These are phyloP conservation scores for Platyscelio sp. DNA, from an alignment of 2,888 invertebrate species.

Conservation along the genomic window DNA sequence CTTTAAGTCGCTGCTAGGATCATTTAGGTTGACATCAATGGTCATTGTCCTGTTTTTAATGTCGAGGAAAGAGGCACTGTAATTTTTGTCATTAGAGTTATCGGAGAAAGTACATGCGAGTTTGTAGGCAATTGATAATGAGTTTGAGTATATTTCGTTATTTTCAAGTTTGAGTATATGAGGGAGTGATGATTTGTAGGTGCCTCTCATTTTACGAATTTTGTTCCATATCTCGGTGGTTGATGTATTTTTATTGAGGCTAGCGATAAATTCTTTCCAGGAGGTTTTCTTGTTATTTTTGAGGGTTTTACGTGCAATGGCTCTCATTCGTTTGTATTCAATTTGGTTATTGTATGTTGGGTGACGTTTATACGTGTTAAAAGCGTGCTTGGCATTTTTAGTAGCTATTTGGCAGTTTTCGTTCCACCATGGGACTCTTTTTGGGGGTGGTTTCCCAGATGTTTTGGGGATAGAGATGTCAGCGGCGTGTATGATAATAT, in stretches of 20 bases:
- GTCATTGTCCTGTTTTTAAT: neutral
- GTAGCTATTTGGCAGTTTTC: neutral
- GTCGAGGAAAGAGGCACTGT: neutral
- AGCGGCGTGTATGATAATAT: constrained; percentile 53
- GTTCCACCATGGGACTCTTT: constrained; percentile 50
- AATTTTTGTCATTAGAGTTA: constrained; percentile 55
- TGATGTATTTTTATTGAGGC: neutral
- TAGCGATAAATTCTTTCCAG: constrained; percentile 37
- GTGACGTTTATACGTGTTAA: constrained; percentile 31
- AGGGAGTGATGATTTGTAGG: neutral
- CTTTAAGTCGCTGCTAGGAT: neutral
- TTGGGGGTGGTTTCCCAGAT: neutral
- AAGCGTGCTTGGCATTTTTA: constrained; percentile 21
- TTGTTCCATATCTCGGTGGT: neutral
- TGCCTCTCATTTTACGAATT: neutral
- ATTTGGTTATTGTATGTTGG: constrained; percentile 3
- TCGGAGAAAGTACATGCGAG: constrained; percentile 34
- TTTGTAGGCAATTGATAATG: neutral
- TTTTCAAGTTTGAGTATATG: neutral
- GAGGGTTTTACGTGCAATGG: neutral
- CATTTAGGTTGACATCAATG: neutral
- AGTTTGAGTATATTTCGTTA: neutral
- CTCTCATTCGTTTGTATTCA: constrained; percentile 19
- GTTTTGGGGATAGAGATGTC: constrained; percentile 44
- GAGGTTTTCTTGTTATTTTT: constrained; percentile 49